Conservation (phyloP, 2,888 invertebrate species). For the Rapana venosa region DNA sequence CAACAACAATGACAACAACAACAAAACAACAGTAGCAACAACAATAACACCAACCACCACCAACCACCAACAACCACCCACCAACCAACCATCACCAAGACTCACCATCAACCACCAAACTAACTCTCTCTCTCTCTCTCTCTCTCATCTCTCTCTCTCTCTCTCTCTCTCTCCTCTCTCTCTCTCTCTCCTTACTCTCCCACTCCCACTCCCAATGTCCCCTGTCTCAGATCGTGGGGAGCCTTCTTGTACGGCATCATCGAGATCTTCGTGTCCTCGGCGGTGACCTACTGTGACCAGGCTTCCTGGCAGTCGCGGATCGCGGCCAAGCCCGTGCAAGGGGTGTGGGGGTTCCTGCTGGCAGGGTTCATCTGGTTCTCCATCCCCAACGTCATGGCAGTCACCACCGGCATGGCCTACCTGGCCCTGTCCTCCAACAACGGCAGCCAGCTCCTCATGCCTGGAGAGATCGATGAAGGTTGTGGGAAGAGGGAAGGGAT, state of each 20-base stretch:
- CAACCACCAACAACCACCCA: not conserved
- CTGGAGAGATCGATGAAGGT: slow-evolving; percentile 72
- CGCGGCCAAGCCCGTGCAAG: slow-evolving; percentile 76
- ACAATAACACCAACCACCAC: not conserved
- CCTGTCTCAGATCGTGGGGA: slow-evolving; percentile 63
- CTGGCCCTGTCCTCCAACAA: slow-evolving; percentile 72
- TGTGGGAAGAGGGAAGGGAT: not conserved
- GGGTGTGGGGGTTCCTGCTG: slow-evolving; percentile 77
- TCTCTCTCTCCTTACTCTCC: not conserved
- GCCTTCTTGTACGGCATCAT: slow-evolving; percentile 74
- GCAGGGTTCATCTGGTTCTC: slow-evolving; percentile 78
- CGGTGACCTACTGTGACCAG: slow-evolving; percentile 76
- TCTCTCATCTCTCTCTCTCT: not conserved
- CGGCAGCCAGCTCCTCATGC: slow-evolving; percentile 65
- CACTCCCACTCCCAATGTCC: not conserved
- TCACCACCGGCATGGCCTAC: slow-evolving; percentile 77
- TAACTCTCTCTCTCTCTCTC: not conserved
- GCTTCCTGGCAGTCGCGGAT: slow-evolving; percentile 78
- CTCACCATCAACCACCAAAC: not conserved
- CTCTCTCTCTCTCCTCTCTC: not conserved
- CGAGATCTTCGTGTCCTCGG: slow-evolving; percentile 75
- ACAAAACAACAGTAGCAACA: too few species aligned
- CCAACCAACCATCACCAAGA: not conserved
- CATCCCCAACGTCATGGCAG: slow-evolving; percentile 77
- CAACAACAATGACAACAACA: too few species aligned